Base-by-base conservation (phyloP, 2,797 vertebrate genomes). In the Dromococcyx pavoninus region DNA sequence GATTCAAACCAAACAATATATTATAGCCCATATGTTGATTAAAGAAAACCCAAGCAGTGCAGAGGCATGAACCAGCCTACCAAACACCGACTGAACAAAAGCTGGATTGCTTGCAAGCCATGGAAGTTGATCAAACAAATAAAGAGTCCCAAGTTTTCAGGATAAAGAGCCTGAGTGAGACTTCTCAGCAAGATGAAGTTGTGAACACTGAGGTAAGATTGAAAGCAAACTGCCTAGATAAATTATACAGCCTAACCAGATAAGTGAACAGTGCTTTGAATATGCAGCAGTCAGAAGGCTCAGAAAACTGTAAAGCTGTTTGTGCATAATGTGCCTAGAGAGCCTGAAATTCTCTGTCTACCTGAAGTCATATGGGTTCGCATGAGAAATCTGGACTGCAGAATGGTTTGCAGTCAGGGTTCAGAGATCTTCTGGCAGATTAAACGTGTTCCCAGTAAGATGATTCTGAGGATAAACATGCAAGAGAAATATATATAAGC, bases 1-100 rank as follows among this genome's bases (percentile, higher is more conserved):
- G 89, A 95, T 58, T 94, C 76, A 94, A 97, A 96, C 89, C 91
- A 96, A 92, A 71, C 94, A 88, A 61, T 94, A 75, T 85, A 91
- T 95, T 96, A 73, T 76, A 91, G 79, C 58, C 88, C 78, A 95
- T 94, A 69, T 80, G 89, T 93, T 89, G 86, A 78, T 61, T 82
- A 95, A 94, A 94, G 91, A 91, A 96, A 95, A 78, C 56, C 86
- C 76, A 78, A 56, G 58, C 67, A 32, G 37, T 56, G 61, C 87
- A 94, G 86, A 91, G 53, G 39, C 81, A 88, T 86, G 70, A 62
- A 80, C 16, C 67, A 92, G 75, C 73, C 81, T 57, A 60, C 65
- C 2, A n/a, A 91, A 73, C 54, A 39, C 35, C 43, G 1, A 74
- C 53, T 56, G 83, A 86, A 83, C 60, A 72, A 71, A 61, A 91